These are phyloP conservation scores for Naso thynnoides DNA, from an alignment of 2,797 vertebrate species.

Conservation along the genomic window DNA sequence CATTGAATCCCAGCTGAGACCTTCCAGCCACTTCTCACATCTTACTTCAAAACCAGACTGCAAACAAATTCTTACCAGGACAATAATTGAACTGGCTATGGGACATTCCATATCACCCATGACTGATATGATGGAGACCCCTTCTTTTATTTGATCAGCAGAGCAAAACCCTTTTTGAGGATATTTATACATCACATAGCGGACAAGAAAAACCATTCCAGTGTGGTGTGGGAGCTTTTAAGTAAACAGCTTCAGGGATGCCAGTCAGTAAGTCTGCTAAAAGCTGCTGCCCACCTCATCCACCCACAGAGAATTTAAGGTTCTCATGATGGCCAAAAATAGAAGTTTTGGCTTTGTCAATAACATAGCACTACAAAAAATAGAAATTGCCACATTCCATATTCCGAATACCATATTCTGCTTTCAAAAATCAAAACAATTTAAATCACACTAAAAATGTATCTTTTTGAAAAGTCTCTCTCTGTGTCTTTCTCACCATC, in stretches of 20 bases:
- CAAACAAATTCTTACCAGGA: constrained; percentile 19
- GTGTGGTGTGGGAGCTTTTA: neutral
- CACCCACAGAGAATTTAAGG: neutral
- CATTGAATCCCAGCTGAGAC: constrained; percentile 18
- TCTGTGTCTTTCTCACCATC: constrained; percentile 4
- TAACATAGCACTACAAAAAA: neutral
- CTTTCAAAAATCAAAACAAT: neutral
- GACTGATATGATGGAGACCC: neutral
- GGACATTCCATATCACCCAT: neutral
- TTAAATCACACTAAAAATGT: neutral
- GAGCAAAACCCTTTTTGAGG: neutral
- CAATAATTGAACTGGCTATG: constrained; percentile 5
- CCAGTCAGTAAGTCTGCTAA: constrained; percentile 2
- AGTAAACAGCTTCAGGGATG: constrained; percentile 21
- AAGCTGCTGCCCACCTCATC: neutral
- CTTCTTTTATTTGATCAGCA: constrained; percentile 16
- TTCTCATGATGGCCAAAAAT: neutral
- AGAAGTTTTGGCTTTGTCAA: neutral
- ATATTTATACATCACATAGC: constrained; percentile 4
- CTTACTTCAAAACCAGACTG: constrained; percentile 17
- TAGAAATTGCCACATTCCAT: neutral
- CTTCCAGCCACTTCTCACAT: neutral
- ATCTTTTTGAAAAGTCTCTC: neutral
- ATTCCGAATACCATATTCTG: neutral
- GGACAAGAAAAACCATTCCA: neutral